Evolutionary conservation across 2,888 invertebrate species (phyloP).

Genomic region (Trissolcus brochymenae): DNA sequence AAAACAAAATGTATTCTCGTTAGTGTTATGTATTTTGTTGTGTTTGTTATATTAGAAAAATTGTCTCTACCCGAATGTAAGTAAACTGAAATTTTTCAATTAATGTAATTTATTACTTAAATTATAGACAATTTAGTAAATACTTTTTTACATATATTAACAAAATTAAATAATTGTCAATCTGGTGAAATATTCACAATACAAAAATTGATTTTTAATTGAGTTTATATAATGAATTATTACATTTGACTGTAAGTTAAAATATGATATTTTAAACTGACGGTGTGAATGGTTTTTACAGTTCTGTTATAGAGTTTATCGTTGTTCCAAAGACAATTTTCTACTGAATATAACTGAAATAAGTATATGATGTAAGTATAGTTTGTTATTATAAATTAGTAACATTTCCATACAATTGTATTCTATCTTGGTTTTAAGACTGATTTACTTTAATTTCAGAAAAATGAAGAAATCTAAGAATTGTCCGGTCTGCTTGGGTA

Average conservation of each 20-base stretch:
- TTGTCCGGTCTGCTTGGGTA: slow-evolving; percentile 22
- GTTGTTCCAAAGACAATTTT: neutral
- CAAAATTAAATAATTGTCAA: no score
- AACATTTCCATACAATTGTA: no score
- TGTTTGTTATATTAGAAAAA: slow-evolving; percentile 1
- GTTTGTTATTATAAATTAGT: neutral
- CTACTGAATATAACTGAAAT: neutral
- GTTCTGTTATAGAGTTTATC: neutral
- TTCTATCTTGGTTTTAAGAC: no score
- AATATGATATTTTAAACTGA: no score
- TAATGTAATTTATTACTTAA: neutral
- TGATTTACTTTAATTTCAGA: neutral
- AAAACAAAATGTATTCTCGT: slow-evolving; percentile 1
- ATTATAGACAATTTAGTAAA: neutral
- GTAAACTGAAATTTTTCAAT: no score
- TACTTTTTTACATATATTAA: neutral
- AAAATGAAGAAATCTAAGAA: slow-evolving; percentile 2
- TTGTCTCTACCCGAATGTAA: no score
- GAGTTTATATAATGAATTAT: no score
- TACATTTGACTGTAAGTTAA: no score
- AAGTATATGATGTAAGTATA: neutral
- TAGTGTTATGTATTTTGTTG: slow-evolving; percentile 3
- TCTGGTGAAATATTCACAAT: no score
- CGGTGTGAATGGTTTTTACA: no score
- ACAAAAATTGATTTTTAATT: no score